A percentile compares a stretch with the other conserved stretches of the same genome.
Conservation (phyloP, 1,140 invertebrate genomes). For the Marisa cornuarietis region DNA sequence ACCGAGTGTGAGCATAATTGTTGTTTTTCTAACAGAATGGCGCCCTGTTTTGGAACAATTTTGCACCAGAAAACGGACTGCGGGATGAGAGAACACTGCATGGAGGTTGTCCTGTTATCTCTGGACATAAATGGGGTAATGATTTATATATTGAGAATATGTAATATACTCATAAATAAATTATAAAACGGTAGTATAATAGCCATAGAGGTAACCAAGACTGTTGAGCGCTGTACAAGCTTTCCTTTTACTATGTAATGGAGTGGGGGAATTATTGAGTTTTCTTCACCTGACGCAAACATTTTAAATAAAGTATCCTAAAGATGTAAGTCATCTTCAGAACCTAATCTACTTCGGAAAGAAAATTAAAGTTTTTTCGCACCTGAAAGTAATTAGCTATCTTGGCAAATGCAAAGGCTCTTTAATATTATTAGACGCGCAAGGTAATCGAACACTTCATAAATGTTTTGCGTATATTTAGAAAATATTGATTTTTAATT, state of each 20-base stretch:
- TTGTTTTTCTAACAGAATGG: conserved; percentile 17
- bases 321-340: background rate
- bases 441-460: too few species aligned
- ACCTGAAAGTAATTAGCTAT: too few species aligned
- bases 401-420: too few species aligned
- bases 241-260: background rate
- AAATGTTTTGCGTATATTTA: too few species aligned
- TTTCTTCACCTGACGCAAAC: background rate
- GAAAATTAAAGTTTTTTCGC: too few species aligned
- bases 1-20: too few species aligned
- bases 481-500: too few species aligned
- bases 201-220: background rate
- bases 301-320: background rate
- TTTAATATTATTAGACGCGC: too few species aligned
- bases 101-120: conserved; percentile 27
- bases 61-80: conserved; percentile 1
- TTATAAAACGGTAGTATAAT: background rate
- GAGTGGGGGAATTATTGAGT: background rate
- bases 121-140: conserved; percentile 32
- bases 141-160: background rate
- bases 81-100: conserved; percentile 19
- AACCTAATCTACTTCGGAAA: too few species aligned
- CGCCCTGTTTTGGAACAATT: conserved; percentile 32
- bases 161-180: background rate
- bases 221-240: too few species aligned